Conservation (phyloP, 2,113 vertebrate genomes). For the Toxotes jaculatrix region DNA sequence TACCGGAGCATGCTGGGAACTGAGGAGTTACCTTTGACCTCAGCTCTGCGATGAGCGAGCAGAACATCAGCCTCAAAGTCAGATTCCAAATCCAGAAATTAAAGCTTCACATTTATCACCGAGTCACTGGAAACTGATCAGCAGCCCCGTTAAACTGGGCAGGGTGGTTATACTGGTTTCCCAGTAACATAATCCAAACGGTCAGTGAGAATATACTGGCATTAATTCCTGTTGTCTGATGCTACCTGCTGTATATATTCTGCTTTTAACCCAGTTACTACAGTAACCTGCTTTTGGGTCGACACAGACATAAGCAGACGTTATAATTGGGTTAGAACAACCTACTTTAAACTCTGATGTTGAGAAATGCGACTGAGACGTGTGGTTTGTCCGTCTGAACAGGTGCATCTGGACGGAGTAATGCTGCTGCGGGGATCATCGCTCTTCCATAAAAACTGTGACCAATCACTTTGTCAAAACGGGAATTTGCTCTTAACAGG, state of each 20-base stretch:
- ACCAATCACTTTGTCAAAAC: background rate
- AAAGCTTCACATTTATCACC: background rate
- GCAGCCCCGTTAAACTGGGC: too few species aligned
- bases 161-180: background rate
- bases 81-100: background rate
- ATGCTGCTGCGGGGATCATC: background rate
- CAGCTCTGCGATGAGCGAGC: too few species aligned
- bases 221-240: background rate
- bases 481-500: background rate
- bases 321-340: conserved; percentile 13
- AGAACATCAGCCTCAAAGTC: background rate
- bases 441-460: background rate
- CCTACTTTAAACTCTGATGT: conserved; percentile 20
- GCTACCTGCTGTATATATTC: background rate
- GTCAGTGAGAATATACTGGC: background rate
- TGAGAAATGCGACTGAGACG: background rate
- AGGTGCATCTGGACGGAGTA: conserved; percentile 3
- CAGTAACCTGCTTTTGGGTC: conserved; percentile 19
- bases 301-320: background rate
- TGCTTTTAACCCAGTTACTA: conserved; percentile 9
- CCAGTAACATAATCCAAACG: too few species aligned
- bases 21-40: background rate
- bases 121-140: conserved; percentile 6
- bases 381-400: background rate
- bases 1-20: background rate